Evolutionary conservation across 2,888 invertebrate genomes (phyloP).

Genomic region (Chirona hameri): DNA sequence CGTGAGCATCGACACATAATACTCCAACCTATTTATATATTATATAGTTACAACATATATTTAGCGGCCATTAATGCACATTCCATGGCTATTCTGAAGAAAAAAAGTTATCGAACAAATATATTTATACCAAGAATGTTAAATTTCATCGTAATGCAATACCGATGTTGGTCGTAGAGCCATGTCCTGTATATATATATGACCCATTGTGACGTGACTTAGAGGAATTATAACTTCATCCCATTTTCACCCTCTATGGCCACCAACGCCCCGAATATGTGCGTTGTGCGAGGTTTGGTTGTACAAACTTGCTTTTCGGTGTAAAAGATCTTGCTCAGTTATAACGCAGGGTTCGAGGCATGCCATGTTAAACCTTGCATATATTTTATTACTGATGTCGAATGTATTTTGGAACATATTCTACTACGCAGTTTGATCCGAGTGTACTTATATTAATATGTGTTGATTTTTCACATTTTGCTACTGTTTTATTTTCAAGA

Average conservation of each 20-base stretch:
- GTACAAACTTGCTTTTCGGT: neutral
- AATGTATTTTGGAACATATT: neutral
- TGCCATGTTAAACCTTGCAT: neutral
- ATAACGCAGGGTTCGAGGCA: neutral
- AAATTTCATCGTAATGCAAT: too few species aligned
- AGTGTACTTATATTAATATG: slow-evolving; percentile 23
- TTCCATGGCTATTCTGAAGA: neutral
- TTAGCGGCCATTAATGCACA: neutral
- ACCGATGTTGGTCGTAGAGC: too few species aligned
- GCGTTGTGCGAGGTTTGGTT: neutral
- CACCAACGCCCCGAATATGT: neutral
- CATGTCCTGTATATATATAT: too few species aligned
- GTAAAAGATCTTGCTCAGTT: slow-evolving; percentile 5
- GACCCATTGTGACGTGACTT: neutral
- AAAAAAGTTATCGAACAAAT: neutral
- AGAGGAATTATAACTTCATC: too few species aligned
- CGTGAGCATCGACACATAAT: too few species aligned
- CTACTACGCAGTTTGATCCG: neutral
- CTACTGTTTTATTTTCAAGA: slow-evolving; percentile 6
- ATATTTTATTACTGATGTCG: slow-evolving; percentile 10
- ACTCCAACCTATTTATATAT: too few species aligned
- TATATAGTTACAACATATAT: neutral
- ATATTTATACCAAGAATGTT: too few species aligned
- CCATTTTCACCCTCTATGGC: neutral
- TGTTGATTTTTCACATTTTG: slow-evolving; percentile 10